Evolutionary conservation across 2,113 vertebrate species (phyloP).

Genomic region (Hippopotamus amphibius): DNA sequence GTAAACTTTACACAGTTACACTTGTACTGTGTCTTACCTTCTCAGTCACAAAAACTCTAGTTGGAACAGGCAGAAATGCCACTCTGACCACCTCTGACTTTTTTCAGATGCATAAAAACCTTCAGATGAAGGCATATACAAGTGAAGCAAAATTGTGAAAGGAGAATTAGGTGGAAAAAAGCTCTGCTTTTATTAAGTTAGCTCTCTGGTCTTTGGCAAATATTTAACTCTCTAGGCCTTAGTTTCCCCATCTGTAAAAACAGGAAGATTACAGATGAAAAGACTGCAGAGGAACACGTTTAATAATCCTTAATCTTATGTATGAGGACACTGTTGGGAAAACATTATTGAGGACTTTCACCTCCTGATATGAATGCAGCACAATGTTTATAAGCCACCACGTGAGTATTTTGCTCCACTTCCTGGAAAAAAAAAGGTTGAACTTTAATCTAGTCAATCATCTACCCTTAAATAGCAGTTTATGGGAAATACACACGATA

Average conservation of each 20-base stretch:
- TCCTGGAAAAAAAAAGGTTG: neutral
- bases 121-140: neutral
- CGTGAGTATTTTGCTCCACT: neutral
- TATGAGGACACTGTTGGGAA: neutral
- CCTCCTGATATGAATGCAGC: neutral
- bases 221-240: conserved; percentile 3
- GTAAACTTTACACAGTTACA: neutral
- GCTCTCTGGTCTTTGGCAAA: neutral
- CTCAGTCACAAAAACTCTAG: neutral
- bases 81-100: neutral
- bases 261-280: neutral
- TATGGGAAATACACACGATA: neutral
- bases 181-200: neutral
- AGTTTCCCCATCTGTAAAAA: neutral
- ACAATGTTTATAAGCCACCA: neutral
- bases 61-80: neutral
- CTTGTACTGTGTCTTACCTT: neutral
- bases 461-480: neutral
- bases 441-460: neutral
- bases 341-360: neutral
- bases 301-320: neutral
- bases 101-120: neutral
- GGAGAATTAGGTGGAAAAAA: neutral
- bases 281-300: neutral
- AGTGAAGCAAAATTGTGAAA: neutral